phyloP scores from a whole-genome alignment of 53 echinoderm and acorn worm genomes.

The Paracentrotus lividus region DNA sequence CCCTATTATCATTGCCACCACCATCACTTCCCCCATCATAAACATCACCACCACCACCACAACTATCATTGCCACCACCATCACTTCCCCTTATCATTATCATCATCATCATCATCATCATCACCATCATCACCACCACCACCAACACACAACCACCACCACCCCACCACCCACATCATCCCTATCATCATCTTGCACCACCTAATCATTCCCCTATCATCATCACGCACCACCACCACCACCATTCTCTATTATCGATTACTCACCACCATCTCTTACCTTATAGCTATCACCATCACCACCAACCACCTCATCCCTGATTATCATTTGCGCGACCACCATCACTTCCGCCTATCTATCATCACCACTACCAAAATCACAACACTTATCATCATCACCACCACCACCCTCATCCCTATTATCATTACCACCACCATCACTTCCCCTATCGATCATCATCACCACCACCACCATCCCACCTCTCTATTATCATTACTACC shows the following conservation, averaged over 20 bases:
- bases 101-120: not conserved
- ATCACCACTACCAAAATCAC: not conserved
- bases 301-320: not conserved
- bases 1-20: not conserved
- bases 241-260: not conserved
- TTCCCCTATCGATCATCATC: not conserved
- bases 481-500: not conserved
- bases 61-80: not conserved
- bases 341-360: slow-evolving; percentile 16
- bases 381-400: not conserved
- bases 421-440: not conserved
- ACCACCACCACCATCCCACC: not conserved
- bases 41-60: not conserved
- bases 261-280: not conserved
- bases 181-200: not conserved
- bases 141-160: not conserved
- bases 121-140: not conserved
- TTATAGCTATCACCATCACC: not conserved
- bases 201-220: too few species aligned
- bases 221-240: too few species aligned
- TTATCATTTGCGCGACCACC: not conserved
- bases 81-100: not conserved
- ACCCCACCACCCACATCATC: not conserved
- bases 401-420: not conserved
- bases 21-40: not conserved